A percentile compares a stretch with the other conserved stretches of the same genome.
These are phyloP conservation scores for Botrylloides violaceus DNA, from an alignment of 23 tunicate species.

Conservation along the genomic window DNA sequence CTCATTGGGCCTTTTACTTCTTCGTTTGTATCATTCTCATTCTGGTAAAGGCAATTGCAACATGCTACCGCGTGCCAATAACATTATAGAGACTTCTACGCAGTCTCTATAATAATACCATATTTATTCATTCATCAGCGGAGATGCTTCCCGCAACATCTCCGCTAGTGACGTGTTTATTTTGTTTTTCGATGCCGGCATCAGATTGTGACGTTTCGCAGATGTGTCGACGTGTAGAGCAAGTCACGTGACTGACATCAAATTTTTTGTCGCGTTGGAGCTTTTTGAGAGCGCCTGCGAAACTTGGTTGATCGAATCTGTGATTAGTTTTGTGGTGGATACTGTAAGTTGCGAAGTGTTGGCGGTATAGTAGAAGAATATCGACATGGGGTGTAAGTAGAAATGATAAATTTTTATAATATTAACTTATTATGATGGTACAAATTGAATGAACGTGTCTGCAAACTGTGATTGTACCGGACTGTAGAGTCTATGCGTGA, in stretches of 20 bases:
- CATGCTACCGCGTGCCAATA: no score
- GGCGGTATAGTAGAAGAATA: neutral
- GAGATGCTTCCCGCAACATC: neutral
- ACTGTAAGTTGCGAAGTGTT: neutral
- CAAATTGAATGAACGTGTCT: no score
- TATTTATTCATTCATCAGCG: no score
- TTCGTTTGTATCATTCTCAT: no score
- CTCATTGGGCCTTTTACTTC: no score
- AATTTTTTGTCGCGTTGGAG: conserved; percentile 13
- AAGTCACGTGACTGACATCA: conserved; percentile 27
- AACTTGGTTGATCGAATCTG: neutral
- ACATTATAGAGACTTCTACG: no score
- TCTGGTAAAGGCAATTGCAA: no score
- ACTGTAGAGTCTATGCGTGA: neutral
- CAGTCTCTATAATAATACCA: no score
- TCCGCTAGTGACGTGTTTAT: neutral
- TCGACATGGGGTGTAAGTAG: neutral
- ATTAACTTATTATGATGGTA: no score
- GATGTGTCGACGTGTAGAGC: conserved; percentile 35
- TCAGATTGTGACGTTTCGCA: neutral
- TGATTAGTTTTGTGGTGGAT: neutral
- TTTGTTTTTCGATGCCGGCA: neutral
- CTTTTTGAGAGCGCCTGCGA: neutral
- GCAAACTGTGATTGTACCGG: neutral
- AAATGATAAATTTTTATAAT: no score